Percentiles rank a stretch among this genome's conserved stretches.
Conservation (phyloP, 2,888 invertebrate species). For the Caenorhabditis uteleia region DNA sequence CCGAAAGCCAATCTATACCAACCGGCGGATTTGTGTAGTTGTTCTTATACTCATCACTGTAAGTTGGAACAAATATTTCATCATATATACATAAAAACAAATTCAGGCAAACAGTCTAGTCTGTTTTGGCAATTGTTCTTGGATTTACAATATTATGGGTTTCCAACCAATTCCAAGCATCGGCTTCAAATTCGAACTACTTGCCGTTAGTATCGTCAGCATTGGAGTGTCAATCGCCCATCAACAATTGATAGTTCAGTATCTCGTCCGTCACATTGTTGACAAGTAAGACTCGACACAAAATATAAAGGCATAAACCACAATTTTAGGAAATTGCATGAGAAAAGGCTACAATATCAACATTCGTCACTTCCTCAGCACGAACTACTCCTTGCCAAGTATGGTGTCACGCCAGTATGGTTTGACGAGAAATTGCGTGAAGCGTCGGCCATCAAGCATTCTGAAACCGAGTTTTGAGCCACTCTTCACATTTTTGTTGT, state of each 20-base stretch:
- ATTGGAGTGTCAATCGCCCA: slow-evolving; percentile 7
- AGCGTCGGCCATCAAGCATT: too few relatives aligned
- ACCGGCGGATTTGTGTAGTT: slow-evolving; percentile 20
- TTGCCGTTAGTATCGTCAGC: slow-evolving; percentile 4
- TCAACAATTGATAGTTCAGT: slow-evolving; percentile 19
- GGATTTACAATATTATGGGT: slow-evolving; percentile 15
- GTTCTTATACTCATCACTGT: slow-evolving; percentile 10
- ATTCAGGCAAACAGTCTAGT: slow-evolving; percentile 4
- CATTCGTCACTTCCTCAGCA: slow-evolving; percentile 14
- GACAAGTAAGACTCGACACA: slow-evolving; percentile 11
- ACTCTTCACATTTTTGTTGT: too few relatives aligned
- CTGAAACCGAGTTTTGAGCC: too few relatives aligned
- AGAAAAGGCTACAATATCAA: slow-evolving; percentile 2
- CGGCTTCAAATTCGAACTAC: slow-evolving; percentile 6
- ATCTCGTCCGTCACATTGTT: slow-evolving; percentile 1
- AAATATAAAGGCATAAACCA: too few relatives aligned
- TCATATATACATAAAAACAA: neutral
- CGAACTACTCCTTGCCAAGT: slow-evolving; percentile 9
- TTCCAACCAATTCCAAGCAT: slow-evolving; percentile 16
- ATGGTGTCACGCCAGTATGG: slow-evolving; percentile 17
- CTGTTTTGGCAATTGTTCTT: slow-evolving; percentile 12
- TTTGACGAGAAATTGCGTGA: too few relatives aligned
- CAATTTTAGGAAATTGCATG: slow-evolving; percentile 15
- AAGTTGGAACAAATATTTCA: neutral
- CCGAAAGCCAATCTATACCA: slow-evolving; percentile 29